phyloP scores from a whole-genome alignment of 2,113 vertebrate species.

The Rafetus swinhoei region DNA sequence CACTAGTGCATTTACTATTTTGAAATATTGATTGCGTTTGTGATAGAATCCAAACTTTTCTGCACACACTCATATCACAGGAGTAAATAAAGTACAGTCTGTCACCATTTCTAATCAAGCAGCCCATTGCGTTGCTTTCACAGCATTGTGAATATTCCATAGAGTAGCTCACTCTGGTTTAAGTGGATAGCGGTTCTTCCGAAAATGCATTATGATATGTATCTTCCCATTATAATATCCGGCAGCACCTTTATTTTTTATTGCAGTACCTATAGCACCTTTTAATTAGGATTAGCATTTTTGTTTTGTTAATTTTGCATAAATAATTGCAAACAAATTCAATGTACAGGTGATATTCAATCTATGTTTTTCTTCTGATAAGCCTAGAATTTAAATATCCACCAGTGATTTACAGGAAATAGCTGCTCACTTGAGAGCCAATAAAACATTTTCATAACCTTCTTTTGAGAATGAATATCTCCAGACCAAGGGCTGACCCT shows the following conservation, averaged over 20 bases:
- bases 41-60: conserved; percentile 3
- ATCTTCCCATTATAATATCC: not conserved
- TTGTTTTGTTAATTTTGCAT: conserved; percentile 9
- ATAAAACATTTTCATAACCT: conserved; percentile 3
- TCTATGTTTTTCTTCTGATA: conserved; percentile 29
- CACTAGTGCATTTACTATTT: not conserved
- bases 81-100: not conserved
- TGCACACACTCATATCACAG: not conserved
- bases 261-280: not conserved
- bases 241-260: not conserved
- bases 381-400: conserved; percentile 36
- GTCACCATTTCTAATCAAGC: not conserved
- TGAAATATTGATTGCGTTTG: conserved; percentile 33
- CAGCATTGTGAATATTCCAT: conserved; percentile 29
- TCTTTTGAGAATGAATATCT: conserved; percentile 28
- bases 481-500: conserved; percentile 11
- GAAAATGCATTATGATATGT: not conserved
- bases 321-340: not conserved
- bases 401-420: conserved; percentile 34
- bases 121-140: conserved; percentile 15
- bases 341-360: not conserved
- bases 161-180: conserved; percentile 16
- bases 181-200: not conserved
- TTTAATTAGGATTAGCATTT: not conserved
- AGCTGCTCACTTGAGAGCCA: conserved; percentile 11